These are phyloP conservation scores for Galleria mellonella DNA, from an alignment of 1,140 invertebrate species.

Conservation along the genomic window DNA sequence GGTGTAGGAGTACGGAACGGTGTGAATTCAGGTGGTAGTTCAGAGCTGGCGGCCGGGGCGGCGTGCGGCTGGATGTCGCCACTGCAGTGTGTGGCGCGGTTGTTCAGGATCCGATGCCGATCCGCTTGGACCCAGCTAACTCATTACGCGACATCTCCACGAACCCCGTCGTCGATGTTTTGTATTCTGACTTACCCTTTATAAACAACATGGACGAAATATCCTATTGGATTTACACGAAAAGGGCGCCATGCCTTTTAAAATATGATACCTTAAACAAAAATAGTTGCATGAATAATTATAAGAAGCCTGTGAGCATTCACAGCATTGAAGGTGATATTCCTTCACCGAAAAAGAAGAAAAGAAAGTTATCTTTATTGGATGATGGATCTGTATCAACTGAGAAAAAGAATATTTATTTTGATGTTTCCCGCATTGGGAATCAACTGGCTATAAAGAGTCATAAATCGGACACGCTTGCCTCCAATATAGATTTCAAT, in stretches of 20 bases:
- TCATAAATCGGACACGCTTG: slow-evolving; percentile 32
- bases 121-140: background rate
- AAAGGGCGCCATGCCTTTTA: slow-evolving; percentile 56
- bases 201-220: slow-evolving; percentile 66
- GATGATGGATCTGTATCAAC: slow-evolving; percentile 44
- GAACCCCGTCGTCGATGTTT: background rate
- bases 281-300: slow-evolving; percentile 39
- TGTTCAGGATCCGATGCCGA: slow-evolving; percentile 4
- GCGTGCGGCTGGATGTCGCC: slow-evolving; percentile 26
- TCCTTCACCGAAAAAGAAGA: slow-evolving; percentile 42
- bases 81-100: slow-evolving; percentile 20
- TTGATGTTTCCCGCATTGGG: slow-evolving; percentile 37
- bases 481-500: slow-evolving; percentile 50
- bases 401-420: slow-evolving; percentile 50
- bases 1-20: too few relatives aligned
- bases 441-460: slow-evolving; percentile 24
- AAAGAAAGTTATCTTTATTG: slow-evolving; percentile 42
- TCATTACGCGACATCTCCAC: background rate
- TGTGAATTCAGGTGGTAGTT: background rate
- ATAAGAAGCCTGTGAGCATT: slow-evolving; percentile 37
- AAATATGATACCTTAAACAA: slow-evolving; percentile 51
- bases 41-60: background rate
- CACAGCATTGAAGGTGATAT: slow-evolving; percentile 28
- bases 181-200: slow-evolving; percentile 37
- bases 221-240: slow-evolving; percentile 57